Evolutionary conservation across 2,797 vertebrate genomes (phyloP), one percentile per base, ranked within the genome.

Genomic region (Hafferia zeledoni): DNA sequence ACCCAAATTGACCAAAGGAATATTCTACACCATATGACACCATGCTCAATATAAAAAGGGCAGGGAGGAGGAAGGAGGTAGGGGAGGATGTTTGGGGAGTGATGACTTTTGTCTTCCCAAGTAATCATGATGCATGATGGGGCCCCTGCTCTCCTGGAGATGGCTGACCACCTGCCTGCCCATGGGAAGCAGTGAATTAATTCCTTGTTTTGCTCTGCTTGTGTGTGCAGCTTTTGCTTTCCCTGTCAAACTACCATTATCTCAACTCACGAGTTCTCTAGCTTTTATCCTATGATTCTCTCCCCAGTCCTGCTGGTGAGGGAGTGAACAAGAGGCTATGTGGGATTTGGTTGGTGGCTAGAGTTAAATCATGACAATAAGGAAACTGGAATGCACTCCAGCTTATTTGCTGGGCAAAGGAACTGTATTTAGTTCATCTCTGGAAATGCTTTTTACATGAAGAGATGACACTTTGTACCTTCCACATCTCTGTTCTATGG

Each of bases 401-500:
- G 35, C 35, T 80, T 31, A 31, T 76, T 72, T 81, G 13, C 53
- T 53, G 20, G 44, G 33, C 33, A 81, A 81, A 76, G 28, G 15
- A 60, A 39, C n/a, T 50, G 22, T 33, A 7, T 19, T 44, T 69
- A 74, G 47, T 53, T 64, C 7, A 17, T 25, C 41, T 64, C 50
- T 44, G 18, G 25, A 87, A 87, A 79, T 53, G 28, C 11, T 64
- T 46, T 55, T 69, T 68, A 44, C 10, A 4, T 17, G 13, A 49
- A 87, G 50, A 39, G 18, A 31, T n/a, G 13, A 57, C 7, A 60
- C 35, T 72, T 57, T 10, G 9, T 47, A 61, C 18, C 5, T 72
- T 71, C 39, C 0, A 0, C 30, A 67, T 12, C 13, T 50, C 39
- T 77, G 10, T 64, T 61, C 44, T 49, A 8, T 5, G 24, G 27